Conservation (phyloP, 2,888 invertebrate species). For the Habroteleia sp. region DNA sequence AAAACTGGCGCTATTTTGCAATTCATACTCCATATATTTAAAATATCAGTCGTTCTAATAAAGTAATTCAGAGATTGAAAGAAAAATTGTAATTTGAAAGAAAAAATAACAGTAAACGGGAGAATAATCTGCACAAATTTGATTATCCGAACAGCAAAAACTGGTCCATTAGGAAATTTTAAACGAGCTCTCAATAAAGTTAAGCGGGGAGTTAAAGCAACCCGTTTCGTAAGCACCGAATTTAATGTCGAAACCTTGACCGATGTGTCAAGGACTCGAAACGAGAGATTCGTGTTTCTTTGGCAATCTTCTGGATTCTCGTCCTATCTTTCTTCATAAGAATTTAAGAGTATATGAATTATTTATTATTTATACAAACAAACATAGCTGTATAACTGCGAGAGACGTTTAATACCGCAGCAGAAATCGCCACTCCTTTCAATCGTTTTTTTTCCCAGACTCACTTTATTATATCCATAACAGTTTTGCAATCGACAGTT, state of each 20-base stretch:
- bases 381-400: not conserved
- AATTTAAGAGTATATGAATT: constrained; percentile 20
- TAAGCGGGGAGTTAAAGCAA: constrained; percentile 9
- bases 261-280: constrained; percentile 30
- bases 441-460: constrained; percentile 1
- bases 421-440: too few relatives aligned
- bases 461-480: constrained; percentile 9
- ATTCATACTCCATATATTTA: too few relatives aligned
- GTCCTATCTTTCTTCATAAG: constrained; percentile 8
- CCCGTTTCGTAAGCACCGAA: not conserved
- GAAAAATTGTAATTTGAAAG: too few relatives aligned
- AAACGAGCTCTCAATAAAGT: not conserved
- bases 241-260: constrained; percentile 35
- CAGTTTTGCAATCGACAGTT: constrained; percentile 11
- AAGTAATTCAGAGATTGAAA: too few relatives aligned
- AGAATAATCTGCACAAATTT: too few relatives aligned
- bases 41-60: too few relatives aligned
- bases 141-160: not conserved
- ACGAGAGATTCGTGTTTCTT: constrained; percentile 21
- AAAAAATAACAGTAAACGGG: too few relatives aligned
- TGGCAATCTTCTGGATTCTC: constrained; percentile 13
- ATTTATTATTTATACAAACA: constrained; percentile 12
- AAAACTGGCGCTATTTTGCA: too few relatives aligned
- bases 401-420: not conserved
- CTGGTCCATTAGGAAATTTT: constrained; percentile 13